A percentile compares a stretch with the other conserved stretches of the same genome.
These are phyloP conservation scores for Knipowitschia caucasica DNA, from an alignment of 2,797 vertebrate species.

Conservation along the genomic window DNA sequence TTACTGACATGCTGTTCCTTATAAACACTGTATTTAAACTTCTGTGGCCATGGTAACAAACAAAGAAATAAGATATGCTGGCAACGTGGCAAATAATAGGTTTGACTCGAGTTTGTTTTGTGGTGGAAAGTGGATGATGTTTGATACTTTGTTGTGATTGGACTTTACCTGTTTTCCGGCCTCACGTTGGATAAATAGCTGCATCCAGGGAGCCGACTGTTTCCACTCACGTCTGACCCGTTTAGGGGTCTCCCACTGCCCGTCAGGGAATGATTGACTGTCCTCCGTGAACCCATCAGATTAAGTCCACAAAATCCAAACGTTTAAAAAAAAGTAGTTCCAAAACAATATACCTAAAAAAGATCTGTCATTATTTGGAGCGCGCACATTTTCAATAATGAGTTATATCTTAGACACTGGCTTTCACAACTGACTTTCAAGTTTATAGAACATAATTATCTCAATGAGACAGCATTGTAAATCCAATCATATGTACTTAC, in stretches of 20 bases:
- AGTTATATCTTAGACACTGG: neutral
- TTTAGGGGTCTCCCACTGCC: slow-evolving; percentile 67
- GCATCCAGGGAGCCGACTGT: slow-evolving; percentile 72
- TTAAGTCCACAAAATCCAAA: neutral
- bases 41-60: slow-evolving; percentile 46
- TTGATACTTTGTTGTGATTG: neutral
- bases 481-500: slow-evolving; percentile 56
- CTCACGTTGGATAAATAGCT: slow-evolving; percentile 87
- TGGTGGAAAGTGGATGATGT: neutral
- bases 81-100: neutral
- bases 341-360: slow-evolving; percentile 1
- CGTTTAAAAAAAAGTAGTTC: slow-evolving; percentile 3
- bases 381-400: neutral
- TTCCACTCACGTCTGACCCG: slow-evolving; percentile 72
- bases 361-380: neutral
- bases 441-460: neutral
- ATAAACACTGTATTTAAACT: slow-evolving; percentile 51
- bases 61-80: slow-evolving; percentile 25
- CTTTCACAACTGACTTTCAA: slow-evolving; percentile 9
- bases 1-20: slow-evolving; percentile 44
- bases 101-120: neutral
- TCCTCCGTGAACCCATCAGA: slow-evolving; percentile 72
- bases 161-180: slow-evolving; percentile 85
- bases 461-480: neutral
- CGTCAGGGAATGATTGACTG: slow-evolving; percentile 56